Evolutionary conservation across 2,113 vertebrate genomes (phyloP), one percentile per base, ranked within the genome.

Genomic region (Pelmatolapia mariae): DNA sequence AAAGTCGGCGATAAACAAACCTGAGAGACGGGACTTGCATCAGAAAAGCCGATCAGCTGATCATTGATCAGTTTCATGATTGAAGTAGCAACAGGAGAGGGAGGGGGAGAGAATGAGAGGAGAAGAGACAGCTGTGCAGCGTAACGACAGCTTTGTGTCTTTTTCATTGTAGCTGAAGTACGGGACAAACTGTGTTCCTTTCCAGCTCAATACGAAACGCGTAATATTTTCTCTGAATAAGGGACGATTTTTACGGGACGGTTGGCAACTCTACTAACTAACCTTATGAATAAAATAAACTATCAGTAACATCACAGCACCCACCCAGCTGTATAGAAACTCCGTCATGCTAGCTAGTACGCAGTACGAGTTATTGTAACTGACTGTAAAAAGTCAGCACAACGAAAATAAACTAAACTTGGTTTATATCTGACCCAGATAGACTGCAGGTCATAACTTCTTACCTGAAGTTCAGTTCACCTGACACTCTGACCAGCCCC

Each of bases 401-500:
- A 59, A 5, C 1, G 0, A 59, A 0, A 59, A 59, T 59, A 59
- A 59, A 59, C 56, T 59, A 16, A 59, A 59, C 56, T 29, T 59
- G 7, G 54, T 59, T 59, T 0, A 59, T 59, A 59, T 59, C 56
- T 29, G 56, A 59, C 56, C 24, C 0, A 16, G 0, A 16, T 0
- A 9, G 8, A 16, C 56, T 59, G 5, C 26, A 59, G 56, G 0
- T 59, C 26, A 29, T 5, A 59, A 16, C 26, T 59, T 59, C 56
- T 59, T 59, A 59, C 56, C 13, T 59, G 56, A 59, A 29, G 13
- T 59, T 59, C 26, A 29, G 56, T 5, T 59, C 56, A 29, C 56
- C 56, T 10, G 56, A 29, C 13, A 0, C 56, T 59, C 2, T 0
- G 13, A 16, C 13, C 3, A 1, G 13, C 26, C 26, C 56, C 3